Conservation (phyloP, 2,113 vertebrate species). For the Cricetomys ansorgei region DNA sequence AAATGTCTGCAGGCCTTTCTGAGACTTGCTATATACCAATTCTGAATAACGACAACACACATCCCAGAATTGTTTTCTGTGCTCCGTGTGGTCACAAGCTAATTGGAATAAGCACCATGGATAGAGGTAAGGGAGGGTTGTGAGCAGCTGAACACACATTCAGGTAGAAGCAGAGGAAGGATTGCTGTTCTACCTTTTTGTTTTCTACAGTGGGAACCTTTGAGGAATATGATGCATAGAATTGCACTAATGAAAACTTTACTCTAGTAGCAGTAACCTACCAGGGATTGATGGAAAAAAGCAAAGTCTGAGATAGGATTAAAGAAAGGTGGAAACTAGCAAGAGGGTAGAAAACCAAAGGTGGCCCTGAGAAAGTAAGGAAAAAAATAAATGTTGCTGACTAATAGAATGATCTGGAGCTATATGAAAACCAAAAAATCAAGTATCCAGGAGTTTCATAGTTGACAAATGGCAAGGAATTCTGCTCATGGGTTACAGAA, state of each 20-base stretch:
- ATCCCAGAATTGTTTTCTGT: background rate
- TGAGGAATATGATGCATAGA: background rate
- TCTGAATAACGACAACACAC: background rate
- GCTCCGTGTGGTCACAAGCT: background rate
- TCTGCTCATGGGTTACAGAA: background rate
- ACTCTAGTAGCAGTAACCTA: background rate
- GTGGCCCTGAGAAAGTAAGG: background rate
- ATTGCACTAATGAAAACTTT: no score
- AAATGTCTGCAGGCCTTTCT: background rate
- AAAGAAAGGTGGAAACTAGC: background rate
- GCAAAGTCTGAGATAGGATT: background rate
- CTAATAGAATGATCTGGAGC: background rate
- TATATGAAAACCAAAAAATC: background rate
- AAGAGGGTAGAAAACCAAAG: background rate
- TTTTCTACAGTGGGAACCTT: background rate
- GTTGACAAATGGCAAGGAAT: background rate
- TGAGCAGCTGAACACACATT: background rate
- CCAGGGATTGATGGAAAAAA: background rate
- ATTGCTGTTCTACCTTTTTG: background rate
- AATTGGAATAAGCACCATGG: background rate
- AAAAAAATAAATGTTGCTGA: background rate
- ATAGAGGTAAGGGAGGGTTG: background rate
- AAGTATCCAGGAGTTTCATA: background rate
- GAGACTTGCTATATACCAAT: background rate
- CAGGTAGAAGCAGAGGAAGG: background rate